phyloP scores from a whole-genome alignment of 2,888 invertebrate genomes.

The Busseola fusca region DNA sequence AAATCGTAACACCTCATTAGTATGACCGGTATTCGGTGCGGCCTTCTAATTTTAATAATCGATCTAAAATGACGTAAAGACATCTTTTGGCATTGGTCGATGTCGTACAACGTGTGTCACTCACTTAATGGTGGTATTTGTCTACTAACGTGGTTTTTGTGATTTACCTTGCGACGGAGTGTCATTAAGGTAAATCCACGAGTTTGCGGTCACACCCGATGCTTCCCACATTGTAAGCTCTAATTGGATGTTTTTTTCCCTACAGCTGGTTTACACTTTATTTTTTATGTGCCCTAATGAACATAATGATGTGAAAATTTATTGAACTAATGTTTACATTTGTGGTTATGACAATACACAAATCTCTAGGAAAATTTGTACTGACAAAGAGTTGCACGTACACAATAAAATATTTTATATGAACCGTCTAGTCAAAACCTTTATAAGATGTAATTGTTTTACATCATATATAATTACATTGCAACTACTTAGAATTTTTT shows the following conservation, averaged over 20 bases:
- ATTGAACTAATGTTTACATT: constrained; percentile 8
- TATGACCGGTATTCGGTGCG: constrained; percentile 46
- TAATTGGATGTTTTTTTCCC: constrained; percentile 28
- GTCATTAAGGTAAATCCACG: constrained; percentile 44
- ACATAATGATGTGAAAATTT: neutral
- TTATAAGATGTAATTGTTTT: neutral
- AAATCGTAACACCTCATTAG: constrained; percentile 34
- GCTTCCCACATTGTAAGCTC: constrained; percentile 33
- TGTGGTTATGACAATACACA: neutral
- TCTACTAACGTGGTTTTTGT: constrained; percentile 56
- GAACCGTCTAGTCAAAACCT: neutral
- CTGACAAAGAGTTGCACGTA: too few species aligned
- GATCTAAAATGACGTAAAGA: constrained; percentile 47
- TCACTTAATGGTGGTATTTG: constrained; percentile 30
- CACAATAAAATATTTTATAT: neutral
- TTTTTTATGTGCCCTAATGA: constrained; percentile 4
- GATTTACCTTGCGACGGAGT: constrained; percentile 48
- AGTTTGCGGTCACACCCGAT: constrained; percentile 50
- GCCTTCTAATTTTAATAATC: constrained; percentile 54
- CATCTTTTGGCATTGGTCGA: constrained; percentile 49
- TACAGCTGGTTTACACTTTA: neutral
- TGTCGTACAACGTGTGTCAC: constrained; percentile 51
- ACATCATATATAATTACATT: neutral
- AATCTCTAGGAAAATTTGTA: neutral
- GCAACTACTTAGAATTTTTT: neutral